Conservation (phyloP, 1,140 invertebrate species). For the Atta texana region DNA sequence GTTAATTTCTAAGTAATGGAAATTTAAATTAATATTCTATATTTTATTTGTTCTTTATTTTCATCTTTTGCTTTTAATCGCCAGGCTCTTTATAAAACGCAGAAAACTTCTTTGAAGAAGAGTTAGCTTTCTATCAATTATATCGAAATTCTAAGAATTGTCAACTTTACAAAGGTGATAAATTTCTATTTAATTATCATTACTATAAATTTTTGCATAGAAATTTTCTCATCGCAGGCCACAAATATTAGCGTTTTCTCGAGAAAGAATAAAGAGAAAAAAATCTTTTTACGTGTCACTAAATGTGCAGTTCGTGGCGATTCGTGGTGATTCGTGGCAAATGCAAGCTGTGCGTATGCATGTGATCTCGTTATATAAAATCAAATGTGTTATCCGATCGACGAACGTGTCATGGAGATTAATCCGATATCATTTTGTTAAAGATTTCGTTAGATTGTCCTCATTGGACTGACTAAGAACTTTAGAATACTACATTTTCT, state of each 20-base stretch:
- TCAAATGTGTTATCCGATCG: not conserved
- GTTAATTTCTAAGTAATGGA: not conserved
- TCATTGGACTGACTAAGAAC: not conserved
- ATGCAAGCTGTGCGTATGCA: not conserved
- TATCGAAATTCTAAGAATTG: not conserved
- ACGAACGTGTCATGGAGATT: not conserved
- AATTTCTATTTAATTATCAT: not conserved
- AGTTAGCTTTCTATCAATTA: not conserved
- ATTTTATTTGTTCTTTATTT: not conserved
- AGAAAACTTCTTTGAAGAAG: not conserved
- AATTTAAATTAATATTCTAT: not conserved
- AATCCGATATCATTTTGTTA: not conserved
- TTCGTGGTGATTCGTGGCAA: constrained; percentile 45
- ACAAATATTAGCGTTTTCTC: not conserved
- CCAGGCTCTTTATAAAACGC: not conserved
- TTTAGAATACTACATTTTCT: not conserved
- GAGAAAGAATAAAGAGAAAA: not conserved
- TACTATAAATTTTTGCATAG: not conserved
- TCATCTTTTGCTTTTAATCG: constrained; percentile 3
- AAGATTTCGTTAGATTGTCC: not conserved
- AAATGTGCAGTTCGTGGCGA: not conserved
- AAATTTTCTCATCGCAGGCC: not conserved
- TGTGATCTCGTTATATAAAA: constrained; percentile 27
- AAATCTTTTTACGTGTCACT: constrained; percentile 40
- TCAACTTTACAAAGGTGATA: not conserved